Percentiles rank a stretch among this genome's conserved stretches.
Evolutionary conservation across 2,797 vertebrate genomes (phyloP).

Genomic region (Coregonus suidteri): DNA sequence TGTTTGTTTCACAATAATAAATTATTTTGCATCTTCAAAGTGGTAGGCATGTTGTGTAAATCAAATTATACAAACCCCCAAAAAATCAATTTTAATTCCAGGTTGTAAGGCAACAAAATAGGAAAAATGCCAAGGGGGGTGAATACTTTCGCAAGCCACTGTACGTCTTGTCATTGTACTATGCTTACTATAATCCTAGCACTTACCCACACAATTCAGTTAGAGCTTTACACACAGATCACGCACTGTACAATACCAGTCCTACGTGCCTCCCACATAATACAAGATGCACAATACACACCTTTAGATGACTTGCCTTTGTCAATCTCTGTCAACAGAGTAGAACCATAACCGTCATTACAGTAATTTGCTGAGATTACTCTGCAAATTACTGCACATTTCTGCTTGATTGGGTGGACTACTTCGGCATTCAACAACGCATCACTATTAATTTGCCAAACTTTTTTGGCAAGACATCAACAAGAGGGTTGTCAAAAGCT

Average conservation of each 20-base stretch:
- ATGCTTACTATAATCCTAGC: constrained; percentile 1
- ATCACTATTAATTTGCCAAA: background rate
- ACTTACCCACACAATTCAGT: constrained; percentile 8
- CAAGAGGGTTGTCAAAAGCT: background rate
- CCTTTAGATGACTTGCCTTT: constrained; percentile 63
- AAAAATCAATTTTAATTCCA: too few relatives aligned
- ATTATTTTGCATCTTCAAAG: too few relatives aligned
- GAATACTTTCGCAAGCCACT: too few relatives aligned
- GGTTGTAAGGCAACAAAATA: too few relatives aligned
- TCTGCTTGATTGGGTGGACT: background rate
- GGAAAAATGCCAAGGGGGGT: too few relatives aligned
- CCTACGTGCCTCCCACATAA: background rate
- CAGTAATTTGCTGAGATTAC: too few relatives aligned
- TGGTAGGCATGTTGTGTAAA: too few relatives aligned
- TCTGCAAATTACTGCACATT: background rate
- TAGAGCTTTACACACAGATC: constrained; percentile 17
- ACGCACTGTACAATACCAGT: constrained; percentile 5
- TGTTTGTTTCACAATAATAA: too few relatives aligned
- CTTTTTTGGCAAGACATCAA: background rate
- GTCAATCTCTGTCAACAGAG: constrained; percentile 58
- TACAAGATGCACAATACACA: constrained; percentile 11
- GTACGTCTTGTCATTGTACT: background rate
- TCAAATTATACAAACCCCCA: too few relatives aligned
- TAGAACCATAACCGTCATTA: constrained; percentile 17
- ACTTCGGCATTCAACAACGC: background rate